These are phyloP conservation scores for Bucorvus abyssinicus DNA, from an alignment of 2,797 vertebrate species.

Conservation along the genomic window DNA sequence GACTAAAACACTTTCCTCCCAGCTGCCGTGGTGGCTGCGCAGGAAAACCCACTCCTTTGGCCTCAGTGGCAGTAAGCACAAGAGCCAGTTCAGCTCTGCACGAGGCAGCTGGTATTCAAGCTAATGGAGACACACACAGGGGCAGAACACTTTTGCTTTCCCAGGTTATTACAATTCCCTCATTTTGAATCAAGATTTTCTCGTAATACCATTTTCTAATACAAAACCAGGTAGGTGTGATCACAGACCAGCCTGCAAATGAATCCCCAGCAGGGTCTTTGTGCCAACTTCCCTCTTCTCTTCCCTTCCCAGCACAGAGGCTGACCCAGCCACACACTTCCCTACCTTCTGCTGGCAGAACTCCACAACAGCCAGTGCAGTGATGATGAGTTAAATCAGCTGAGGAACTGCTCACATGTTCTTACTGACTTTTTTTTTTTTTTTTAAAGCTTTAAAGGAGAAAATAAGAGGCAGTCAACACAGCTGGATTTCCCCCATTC, in stretches of 20 bases:
- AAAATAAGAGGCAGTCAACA: neutral
- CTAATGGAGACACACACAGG: neutral
- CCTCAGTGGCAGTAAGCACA: neutral
- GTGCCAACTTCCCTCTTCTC: neutral
- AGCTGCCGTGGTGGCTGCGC: neutral
- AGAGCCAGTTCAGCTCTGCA: neutral
- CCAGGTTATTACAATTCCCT: neutral
- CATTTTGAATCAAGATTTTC: neutral
- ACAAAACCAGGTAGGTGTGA: neutral
- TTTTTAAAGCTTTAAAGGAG: neutral
- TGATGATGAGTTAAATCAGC: neutral
- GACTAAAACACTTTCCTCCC: neutral
- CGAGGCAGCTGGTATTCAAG: neutral
- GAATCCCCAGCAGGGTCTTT: neutral
- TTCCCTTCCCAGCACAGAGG: neutral
- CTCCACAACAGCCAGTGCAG: neutral
- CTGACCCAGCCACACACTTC: neutral
- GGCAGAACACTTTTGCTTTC: neutral
- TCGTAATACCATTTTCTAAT: neutral
- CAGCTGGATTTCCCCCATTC: neutral
- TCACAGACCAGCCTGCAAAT: neutral
- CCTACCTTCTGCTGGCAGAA: neutral
- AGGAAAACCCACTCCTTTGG: neutral
- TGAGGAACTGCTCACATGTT: accelerated
- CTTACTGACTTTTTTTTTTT: neutral